A percentile compares a stretch with the other conserved stretches of the same genome.
Evolutionary conservation across 2,888 invertebrate species (phyloP).

Genomic region (Hypsopygia costalis): DNA sequence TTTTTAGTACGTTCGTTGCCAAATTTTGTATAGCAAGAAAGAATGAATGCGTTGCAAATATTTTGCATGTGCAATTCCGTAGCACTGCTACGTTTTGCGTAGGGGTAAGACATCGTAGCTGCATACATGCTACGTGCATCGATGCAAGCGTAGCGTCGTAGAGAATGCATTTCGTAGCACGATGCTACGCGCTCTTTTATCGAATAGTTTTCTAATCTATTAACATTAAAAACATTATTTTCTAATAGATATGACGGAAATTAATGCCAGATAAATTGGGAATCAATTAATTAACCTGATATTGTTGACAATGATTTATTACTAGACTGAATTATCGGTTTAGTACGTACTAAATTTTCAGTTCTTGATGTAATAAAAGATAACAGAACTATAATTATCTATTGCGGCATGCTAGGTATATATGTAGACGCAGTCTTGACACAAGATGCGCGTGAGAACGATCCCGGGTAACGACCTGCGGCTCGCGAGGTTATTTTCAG

Average conservation of each 20-base stretch:
- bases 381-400: constrained; percentile 3
- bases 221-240: no score
- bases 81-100: constrained; percentile 59
- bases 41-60: constrained; percentile 13
- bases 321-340: background rate
- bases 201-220: no score
- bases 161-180: constrained; percentile 38
- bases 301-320: background rate
- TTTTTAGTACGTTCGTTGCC: background rate
- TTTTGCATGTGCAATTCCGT: constrained; percentile 60
- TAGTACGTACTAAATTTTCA: background rate
- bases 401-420: constrained; percentile 1
- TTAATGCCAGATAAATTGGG: background rate
- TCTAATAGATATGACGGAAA: no score
- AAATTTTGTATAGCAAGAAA: background rate
- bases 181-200: constrained; percentile 5
- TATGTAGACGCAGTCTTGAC: constrained; percentile 43
- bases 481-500: constrained; percentile 51
- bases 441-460: constrained; percentile 56
- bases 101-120: constrained; percentile 52
- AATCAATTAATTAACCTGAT: background rate
- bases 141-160: constrained; percentile 58
- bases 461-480: constrained; percentile 58
- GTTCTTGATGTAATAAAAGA: background rate
- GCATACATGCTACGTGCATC: constrained; percentile 68